phyloP scores from a whole-genome alignment of 1,140 invertebrate genomes.

The Harlomillsia oculata region DNA sequence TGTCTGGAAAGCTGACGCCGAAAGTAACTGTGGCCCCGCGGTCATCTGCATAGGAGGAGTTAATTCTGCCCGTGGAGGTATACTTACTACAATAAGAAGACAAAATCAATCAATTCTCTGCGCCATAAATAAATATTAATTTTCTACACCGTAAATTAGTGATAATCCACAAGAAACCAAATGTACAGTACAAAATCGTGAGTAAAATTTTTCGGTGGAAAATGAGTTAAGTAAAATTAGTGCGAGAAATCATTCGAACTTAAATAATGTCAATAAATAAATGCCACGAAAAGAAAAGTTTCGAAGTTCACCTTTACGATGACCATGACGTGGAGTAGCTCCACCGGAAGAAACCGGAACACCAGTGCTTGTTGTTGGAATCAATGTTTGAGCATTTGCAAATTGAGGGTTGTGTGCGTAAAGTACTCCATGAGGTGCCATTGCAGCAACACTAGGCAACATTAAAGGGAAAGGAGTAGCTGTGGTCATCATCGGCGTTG shows the following conservation, averaged over 20 bases:
- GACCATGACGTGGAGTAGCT: conserved; percentile 23
- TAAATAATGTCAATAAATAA: too few relatives aligned
- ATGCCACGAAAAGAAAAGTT: background rate
- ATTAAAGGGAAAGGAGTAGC: conserved; percentile 5
- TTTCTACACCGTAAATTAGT: too few relatives aligned
- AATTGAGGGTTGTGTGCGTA: conserved; percentile 9
- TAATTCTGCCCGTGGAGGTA: conserved; percentile 51
- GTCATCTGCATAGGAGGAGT: conserved; percentile 62
- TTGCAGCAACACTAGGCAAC: conserved; percentile 20
- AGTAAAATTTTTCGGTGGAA: too few relatives aligned
- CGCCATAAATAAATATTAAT: background rate
- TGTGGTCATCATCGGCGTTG: conserved; percentile 27
- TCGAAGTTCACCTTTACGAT: conserved; percentile 14
- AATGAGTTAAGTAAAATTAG: too few relatives aligned
- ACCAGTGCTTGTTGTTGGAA: conserved; percentile 28
- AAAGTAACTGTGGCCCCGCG: conserved; percentile 65
- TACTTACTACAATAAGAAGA: too few relatives aligned
- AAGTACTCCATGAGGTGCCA: background rate
- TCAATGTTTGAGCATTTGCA: conserved; percentile 24
- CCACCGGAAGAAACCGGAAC: conserved; percentile 23
- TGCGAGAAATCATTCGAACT: too few relatives aligned
- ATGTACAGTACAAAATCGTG: too few relatives aligned
- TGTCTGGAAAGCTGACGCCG: conserved; percentile 50
- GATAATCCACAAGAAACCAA: too few relatives aligned
- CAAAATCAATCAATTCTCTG: conserved; percentile 11